Percentiles rank a stretch among this genome's conserved stretches.
phyloP scores from a whole-genome alignment of 2,113 vertebrate species.

The Echinops telfairi region DNA sequence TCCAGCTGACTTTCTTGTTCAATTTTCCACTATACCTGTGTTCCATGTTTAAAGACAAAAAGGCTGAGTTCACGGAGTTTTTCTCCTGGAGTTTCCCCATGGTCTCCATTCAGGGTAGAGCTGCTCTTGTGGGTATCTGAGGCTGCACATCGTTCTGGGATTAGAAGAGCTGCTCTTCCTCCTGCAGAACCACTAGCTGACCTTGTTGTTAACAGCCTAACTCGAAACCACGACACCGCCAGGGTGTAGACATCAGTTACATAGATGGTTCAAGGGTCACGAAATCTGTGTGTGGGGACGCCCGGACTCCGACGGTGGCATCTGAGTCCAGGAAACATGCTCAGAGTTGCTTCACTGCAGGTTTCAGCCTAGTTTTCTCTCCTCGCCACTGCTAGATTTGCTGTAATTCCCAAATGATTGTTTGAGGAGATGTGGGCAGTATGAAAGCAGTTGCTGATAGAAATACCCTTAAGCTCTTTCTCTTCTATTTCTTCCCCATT shows the following conservation, averaged over 20 bases:
- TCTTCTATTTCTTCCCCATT: background rate
- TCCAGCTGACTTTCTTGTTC: background rate
- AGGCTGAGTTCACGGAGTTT: background rate
- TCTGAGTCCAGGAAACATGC: background rate
- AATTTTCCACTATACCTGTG: background rate
- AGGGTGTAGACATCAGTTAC: background rate
- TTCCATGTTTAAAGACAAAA: too few relatives aligned
- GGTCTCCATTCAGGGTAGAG: too few relatives aligned
- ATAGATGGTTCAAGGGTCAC: background rate
- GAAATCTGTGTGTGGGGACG: background rate
- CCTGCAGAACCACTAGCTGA: too few relatives aligned
- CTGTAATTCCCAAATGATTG: too few relatives aligned
- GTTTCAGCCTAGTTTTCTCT: background rate
- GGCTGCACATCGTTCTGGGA: too few relatives aligned
- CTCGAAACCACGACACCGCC: background rate
- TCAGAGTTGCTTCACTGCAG: background rate
- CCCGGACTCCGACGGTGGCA: background rate
- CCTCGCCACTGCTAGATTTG: background rate
- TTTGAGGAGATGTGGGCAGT: background rate
- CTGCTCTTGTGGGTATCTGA: background rate
- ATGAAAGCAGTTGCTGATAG: background rate
- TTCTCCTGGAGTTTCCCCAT: background rate
- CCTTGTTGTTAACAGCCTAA: background rate
- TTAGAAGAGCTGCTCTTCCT: too few relatives aligned
- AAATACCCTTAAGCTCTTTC: background rate